phyloP scores from a whole-genome alignment of 2,113 vertebrate genomes.

The Bucco capensis region DNA sequence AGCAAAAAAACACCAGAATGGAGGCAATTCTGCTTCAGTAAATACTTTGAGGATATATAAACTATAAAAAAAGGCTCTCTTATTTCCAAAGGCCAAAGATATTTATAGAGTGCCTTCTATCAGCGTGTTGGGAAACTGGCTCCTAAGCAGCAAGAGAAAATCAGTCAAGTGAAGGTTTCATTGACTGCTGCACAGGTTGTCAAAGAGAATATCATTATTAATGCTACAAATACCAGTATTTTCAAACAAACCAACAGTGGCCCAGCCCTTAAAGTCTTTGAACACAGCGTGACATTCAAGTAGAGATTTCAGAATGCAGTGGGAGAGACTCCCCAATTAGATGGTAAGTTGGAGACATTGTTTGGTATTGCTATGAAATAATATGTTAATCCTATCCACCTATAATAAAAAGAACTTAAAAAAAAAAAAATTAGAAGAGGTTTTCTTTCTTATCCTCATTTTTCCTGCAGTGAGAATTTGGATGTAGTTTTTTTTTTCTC shows the following conservation, averaged over 20 bases:
- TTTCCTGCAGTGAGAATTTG: neutral
- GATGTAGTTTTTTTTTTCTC: neutral
- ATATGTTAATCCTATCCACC: neutral
- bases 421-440: neutral
- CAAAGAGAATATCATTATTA: neutral
- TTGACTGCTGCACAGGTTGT: neutral
- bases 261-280: neutral
- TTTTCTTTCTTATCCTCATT: neutral
- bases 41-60: conserved; percentile 36
- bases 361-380: neutral
- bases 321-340: neutral
- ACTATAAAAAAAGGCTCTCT: neutral
- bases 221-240: neutral
- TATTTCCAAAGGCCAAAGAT: conserved; percentile 25
- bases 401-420: neutral
- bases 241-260: neutral
- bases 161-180: neutral
- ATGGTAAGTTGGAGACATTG: neutral
- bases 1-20: conserved; percentile 16
- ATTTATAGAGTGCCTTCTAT: conserved; percentile 15
- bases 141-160: neutral
- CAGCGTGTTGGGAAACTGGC: neutral
- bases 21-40: conserved; percentile 42
- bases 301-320: neutral
- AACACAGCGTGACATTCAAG: neutral